Percentiles rank a stretch among this genome's conserved stretches.
These are phyloP conservation scores for Falcaria lacertinaria DNA, from an alignment of 2,888 invertebrate genomes.

Conservation along the genomic window DNA sequence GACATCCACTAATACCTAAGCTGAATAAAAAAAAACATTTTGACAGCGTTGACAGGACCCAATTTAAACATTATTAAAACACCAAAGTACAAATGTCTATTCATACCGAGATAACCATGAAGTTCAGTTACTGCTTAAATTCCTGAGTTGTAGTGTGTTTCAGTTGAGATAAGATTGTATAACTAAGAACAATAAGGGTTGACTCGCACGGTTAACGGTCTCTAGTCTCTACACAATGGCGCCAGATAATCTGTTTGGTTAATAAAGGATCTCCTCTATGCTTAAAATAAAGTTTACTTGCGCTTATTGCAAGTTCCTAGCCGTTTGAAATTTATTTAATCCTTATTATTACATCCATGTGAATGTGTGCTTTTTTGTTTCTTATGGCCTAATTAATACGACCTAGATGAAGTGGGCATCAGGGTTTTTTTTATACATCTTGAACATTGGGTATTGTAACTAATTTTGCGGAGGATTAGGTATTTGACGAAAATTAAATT, in stretches of 20 bases:
- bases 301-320: not conserved
- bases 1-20: too few relatives aligned
- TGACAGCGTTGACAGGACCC: too few relatives aligned
- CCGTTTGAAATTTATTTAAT: not conserved
- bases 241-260: slow-evolving; percentile 40
- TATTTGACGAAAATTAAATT: not conserved
- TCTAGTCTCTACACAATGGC: slow-evolving; percentile 31
- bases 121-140: not conserved
- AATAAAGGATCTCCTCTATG: slow-evolving; percentile 39
- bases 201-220: slow-evolving; percentile 25
- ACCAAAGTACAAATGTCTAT: too few relatives aligned
- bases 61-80: too few relatives aligned
- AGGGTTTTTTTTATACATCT: too few relatives aligned
- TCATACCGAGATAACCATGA: not conserved
- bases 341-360: too few relatives aligned
- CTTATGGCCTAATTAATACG: too few relatives aligned
- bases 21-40: too few relatives aligned
- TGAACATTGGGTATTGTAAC: too few relatives aligned
- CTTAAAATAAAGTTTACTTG: slow-evolving; percentile 29
- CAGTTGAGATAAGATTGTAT: slow-evolving; percentile 17
- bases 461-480: too few relatives aligned
- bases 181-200: slow-evolving; percentile 17
- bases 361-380: too few relatives aligned
- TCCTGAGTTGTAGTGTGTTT: slow-evolving; percentile 9
- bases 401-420: too few relatives aligned